phyloP scores from a whole-genome alignment of 2,888 invertebrate genomes.

The Azorinus chamasolen region DNA sequence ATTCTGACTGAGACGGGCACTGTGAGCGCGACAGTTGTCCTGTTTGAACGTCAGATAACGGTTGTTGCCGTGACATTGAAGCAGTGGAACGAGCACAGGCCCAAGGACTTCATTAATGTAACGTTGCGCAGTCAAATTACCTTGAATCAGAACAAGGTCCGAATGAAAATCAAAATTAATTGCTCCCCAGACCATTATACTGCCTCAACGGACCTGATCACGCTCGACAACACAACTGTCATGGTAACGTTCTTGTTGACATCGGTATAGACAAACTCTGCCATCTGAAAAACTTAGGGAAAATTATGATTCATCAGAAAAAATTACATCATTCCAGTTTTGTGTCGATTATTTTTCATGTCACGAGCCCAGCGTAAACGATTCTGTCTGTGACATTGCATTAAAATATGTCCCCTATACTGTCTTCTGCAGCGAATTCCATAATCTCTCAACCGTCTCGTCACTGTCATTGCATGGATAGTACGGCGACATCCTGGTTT shows the following conservation, averaged over 20 bases:
- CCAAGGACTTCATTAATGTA: conserved; percentile 12
- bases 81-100: conserved; percentile 4
- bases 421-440: no score
- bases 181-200: conserved; percentile 4
- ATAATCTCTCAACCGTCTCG: no score
- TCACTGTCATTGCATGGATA: no score
- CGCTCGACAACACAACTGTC: conserved; percentile 6
- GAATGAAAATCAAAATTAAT: conserved; percentile 1
- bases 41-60: neutral
- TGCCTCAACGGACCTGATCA: neutral
- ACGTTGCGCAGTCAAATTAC: conserved; percentile 10
- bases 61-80: conserved; percentile 8
- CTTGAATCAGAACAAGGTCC: conserved; percentile 5
- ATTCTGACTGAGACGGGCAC: no score
- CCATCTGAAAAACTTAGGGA: conserved; percentile 2
- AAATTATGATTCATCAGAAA: conserved; percentile 14
- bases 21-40: no score
- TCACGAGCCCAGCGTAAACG: neutral
- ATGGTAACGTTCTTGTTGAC: conserved; percentile 3
- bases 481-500: no score
- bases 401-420: no score
- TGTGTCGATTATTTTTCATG: conserved; percentile 1
- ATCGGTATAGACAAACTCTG: neutral
- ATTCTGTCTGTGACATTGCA: no score
- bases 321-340: conserved; percentile 10